These are phyloP conservation scores for Drosophila hydei DNA, from an alignment of 1,140 invertebrate species.

Conservation along the genomic window DNA sequence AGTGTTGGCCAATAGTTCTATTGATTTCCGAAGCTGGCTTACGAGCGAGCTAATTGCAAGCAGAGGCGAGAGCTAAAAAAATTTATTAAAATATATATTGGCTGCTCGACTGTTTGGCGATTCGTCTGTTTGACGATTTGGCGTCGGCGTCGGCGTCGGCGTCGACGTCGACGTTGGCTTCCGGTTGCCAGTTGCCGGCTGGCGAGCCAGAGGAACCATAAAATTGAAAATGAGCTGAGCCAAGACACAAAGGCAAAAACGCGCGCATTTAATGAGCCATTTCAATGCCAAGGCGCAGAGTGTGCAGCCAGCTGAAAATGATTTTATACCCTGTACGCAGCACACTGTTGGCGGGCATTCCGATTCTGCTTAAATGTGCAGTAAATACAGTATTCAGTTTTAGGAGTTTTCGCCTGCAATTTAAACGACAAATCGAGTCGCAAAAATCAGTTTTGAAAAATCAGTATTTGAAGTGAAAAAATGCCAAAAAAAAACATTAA, in stretches of 20 bases:
- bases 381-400: no score
- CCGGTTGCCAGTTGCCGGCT: no score
- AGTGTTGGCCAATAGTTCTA: not conserved
- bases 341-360: no score
- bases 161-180: slow-evolving; percentile 22
- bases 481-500: no score
- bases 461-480: no score
- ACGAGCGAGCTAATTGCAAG: not conserved
- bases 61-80: not conserved
- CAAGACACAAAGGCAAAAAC: slow-evolving; percentile 32
- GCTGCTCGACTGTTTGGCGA: not conserved
- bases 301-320: slow-evolving; percentile 10
- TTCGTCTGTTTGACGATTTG: not conserved
- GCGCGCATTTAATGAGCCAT: slow-evolving; percentile 41
- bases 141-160: not conserved
- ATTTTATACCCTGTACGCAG: not conserved
- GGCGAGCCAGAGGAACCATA: slow-evolving; percentile 41
- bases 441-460: no score
- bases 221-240: slow-evolving; percentile 35
- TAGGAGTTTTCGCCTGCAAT: no score
- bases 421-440: no score
- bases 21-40: slow-evolving; percentile 43
- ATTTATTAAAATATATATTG: slow-evolving; percentile 35
- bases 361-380: no score
- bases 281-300: slow-evolving; percentile 45